Base-by-base conservation (phyloP, 1,140 invertebrate genomes). In the Drosophila pseudoananassae region DNA sequence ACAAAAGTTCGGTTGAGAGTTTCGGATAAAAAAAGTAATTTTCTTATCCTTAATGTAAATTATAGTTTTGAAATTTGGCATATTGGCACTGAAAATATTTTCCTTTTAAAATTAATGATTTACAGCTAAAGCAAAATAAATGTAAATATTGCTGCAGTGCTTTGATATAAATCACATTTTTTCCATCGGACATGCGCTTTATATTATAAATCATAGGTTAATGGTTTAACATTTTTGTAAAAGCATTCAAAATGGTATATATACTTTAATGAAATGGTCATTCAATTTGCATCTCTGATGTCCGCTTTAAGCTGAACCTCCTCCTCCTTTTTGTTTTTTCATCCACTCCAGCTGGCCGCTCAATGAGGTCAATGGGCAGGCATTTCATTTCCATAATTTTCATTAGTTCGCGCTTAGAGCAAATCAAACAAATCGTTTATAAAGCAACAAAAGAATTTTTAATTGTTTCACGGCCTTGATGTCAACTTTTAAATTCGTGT, bases 361-460 rank as follows among this genome's bases (percentile, higher is more conserved):
- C 83, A 85, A 87, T 82, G 76, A 82, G 83, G 82, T 87, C 82
- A 87, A 88, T 87, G 83, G 78, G 82, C 82, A 87, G 69, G 56
- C 51, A 70, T 74, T 79, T 66, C 58, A 84, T 84, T 84, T 84
- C 53, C 64, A 78, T 50, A 54, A 79, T 83, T 84, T 79, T 74
- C 81, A 85, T 83, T 84, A 84, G 80, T 80, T 65, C 55, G 61
- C 83, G 72, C 63, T 76, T 82, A 82, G 82, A 61, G 82, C 78
- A 88, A 87, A 87, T 88, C 82, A 87, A 87, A 87, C 82, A 87
- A 82, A 83, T 83, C 73, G 75, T 40, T 69, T 40, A 49, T 10
- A 15, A 40, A 29, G 46, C 29, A 40, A 36, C 29, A 63, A 61
- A 78, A 43, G 31, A 76, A 82, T 78, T 78, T 87, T 85, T 88